Evolutionary conservation across 2,797 vertebrate species (phyloP).

Genomic region (Lycodopsis pacificus): DNA sequence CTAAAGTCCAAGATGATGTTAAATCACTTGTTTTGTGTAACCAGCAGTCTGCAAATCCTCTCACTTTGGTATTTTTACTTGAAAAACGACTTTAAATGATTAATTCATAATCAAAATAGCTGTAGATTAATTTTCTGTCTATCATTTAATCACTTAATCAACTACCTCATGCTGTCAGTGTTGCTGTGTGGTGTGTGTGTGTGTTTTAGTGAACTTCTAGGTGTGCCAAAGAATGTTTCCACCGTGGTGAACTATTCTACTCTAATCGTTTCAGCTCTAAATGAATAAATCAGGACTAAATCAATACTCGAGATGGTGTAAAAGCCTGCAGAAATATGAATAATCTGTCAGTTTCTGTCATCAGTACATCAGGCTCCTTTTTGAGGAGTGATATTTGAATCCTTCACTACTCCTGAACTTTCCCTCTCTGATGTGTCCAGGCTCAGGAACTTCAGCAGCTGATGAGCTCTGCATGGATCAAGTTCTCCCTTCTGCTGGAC

Average conservation of each 20-base stretch:
- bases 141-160: background rate
- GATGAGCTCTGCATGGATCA: conserved; percentile 8
- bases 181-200: background rate
- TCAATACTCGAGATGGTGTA: background rate
- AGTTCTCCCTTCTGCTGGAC: conserved; percentile 22
- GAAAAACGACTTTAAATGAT: background rate
- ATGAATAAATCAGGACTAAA: conserved; percentile 14
- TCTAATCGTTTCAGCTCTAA: background rate
- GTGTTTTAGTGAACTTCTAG: conserved; percentile 7
- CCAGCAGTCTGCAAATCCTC: background rate
- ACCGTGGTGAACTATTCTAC: background rate
- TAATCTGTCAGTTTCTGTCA: background rate
- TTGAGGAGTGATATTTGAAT: conserved; percentile 8
- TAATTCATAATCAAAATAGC: background rate
- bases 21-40: background rate
- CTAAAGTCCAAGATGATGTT: background rate
- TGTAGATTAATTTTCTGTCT: background rate
- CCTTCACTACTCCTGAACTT: conserved; percentile 4
- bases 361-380: background rate
- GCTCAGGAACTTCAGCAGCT: conserved; percentile 8
- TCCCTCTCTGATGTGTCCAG: conserved; percentile 19
- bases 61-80: background rate
- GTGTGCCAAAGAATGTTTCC: background rate
- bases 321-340: conserved; percentile 6
- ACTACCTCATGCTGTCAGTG: background rate